phyloP scores from a whole-genome alignment of 1,140 invertebrate species.

The Diachasma alloeum region DNA sequence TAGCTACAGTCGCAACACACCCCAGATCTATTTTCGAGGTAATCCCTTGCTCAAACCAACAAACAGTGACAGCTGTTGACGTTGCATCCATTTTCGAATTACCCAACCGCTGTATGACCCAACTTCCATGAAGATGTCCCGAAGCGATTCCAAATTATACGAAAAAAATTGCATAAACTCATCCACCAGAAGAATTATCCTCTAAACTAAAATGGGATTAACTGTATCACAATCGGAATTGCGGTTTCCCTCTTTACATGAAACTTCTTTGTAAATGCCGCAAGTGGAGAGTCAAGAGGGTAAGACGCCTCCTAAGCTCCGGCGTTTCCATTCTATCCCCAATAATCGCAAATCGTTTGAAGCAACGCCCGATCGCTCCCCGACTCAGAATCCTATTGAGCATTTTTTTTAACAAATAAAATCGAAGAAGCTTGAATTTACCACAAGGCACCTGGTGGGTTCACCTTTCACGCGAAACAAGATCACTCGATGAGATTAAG shows the following conservation, averaged over 20 bases:
- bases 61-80: slow-evolving; percentile 60
- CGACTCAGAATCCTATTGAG: slow-evolving; percentile 23
- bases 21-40: slow-evolving; percentile 45
- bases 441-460: slow-evolving; percentile 43
- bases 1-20: slow-evolving; percentile 17
- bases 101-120: slow-evolving; percentile 16
- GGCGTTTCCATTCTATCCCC: not conserved
- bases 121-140: not conserved
- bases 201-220: slow-evolving; percentile 1
- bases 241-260: not conserved
- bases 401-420: not conserved
- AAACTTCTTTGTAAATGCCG: slow-evolving; percentile 1
- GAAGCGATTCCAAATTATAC: not conserved
- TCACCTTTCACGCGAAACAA: slow-evolving; percentile 56
- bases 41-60: slow-evolving; percentile 60
- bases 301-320: not conserved
- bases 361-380: slow-evolving; percentile 33
- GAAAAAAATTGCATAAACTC: not conserved
- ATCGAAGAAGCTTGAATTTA: slow-evolving; percentile 29
- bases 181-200: not conserved
- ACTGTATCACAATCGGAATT: not conserved
- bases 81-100: slow-evolving; percentile 37
- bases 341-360: slow-evolving; percentile 41
- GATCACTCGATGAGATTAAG: slow-evolving; percentile 51
- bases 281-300: slow-evolving; percentile 16